phyloP scores from a whole-genome alignment of 2,888 invertebrate species.

The Chrysolina haemoptera region DNA sequence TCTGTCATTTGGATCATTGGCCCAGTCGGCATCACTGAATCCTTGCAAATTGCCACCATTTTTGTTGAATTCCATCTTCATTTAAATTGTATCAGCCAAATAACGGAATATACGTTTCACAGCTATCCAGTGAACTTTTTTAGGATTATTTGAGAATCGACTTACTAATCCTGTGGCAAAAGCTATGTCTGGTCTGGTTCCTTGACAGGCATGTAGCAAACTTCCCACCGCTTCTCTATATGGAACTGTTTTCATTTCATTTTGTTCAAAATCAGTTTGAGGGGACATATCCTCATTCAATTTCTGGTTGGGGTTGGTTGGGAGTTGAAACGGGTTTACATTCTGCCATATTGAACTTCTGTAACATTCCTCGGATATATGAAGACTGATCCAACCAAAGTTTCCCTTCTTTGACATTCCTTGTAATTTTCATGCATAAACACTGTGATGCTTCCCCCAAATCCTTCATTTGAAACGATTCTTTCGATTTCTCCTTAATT shows the following conservation, averaged over 20 bases:
- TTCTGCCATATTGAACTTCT: too few relatives aligned
- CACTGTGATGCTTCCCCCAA: too few relatives aligned
- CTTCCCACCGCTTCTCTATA: neutral
- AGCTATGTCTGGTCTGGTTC: neutral
- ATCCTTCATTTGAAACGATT: too few relatives aligned
- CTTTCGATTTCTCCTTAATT: too few relatives aligned
- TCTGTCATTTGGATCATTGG: neutral
- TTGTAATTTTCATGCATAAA: too few relatives aligned
- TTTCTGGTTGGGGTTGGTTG: neutral
- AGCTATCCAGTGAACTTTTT: neutral
- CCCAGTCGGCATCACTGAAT: constrained; percentile 4
- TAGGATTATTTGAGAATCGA: neutral
- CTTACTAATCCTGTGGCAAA: too few relatives aligned
- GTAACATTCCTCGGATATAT: too few relatives aligned
- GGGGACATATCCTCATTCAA: neutral
- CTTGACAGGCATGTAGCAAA: too few relatives aligned
- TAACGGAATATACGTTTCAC: too few relatives aligned
- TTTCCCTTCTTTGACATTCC: too few relatives aligned
- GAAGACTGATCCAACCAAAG: too few relatives aligned
- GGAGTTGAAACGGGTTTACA: too few relatives aligned
- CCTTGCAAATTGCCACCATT: neutral
- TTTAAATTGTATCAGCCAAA: neutral
- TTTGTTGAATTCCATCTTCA: neutral
- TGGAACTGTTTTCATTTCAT: neutral
- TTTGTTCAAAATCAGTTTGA: neutral